Conservation (phyloP, 2,888 invertebrate species). For the Apamea crenata region DNA sequence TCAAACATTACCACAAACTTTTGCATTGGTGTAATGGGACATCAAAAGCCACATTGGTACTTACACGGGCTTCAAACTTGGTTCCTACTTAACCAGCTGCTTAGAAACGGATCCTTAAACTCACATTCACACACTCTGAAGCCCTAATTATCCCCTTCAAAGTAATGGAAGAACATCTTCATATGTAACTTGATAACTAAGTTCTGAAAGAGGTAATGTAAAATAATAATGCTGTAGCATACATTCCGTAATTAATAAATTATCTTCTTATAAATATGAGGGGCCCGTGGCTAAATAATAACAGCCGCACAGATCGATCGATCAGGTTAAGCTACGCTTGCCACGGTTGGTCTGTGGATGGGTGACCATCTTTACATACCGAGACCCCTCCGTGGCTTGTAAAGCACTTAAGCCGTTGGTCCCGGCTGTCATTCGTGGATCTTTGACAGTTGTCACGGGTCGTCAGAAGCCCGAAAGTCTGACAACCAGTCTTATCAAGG, state of each 20-base stretch:
- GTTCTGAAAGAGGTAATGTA: not conserved
- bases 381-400: too few relatives aligned
- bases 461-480: too few relatives aligned
- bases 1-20: not conserved
- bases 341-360: too few relatives aligned
- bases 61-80: not conserved
- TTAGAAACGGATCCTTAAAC: not conserved
- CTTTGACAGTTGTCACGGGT: too few relatives aligned
- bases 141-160: constrained; percentile 8
- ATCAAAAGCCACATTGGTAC: not conserved
- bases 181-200: constrained; percentile 6
- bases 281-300: too few relatives aligned
- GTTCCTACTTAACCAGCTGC: not conserved
- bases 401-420: too few relatives aligned
- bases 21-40: not conserved
- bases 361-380: too few relatives aligned
- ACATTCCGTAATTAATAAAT: not conserved
- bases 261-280: not conserved
- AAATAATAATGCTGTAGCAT: not conserved
- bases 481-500: too few relatives aligned
- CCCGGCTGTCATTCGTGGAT: too few relatives aligned
- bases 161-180: not conserved
- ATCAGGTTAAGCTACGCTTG: too few relatives aligned
- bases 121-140: constrained; percentile 7
- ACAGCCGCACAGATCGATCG: too few relatives aligned